Conservation (phyloP, 1,140 invertebrate species). For the Meloidogyne hapla region DNA sequence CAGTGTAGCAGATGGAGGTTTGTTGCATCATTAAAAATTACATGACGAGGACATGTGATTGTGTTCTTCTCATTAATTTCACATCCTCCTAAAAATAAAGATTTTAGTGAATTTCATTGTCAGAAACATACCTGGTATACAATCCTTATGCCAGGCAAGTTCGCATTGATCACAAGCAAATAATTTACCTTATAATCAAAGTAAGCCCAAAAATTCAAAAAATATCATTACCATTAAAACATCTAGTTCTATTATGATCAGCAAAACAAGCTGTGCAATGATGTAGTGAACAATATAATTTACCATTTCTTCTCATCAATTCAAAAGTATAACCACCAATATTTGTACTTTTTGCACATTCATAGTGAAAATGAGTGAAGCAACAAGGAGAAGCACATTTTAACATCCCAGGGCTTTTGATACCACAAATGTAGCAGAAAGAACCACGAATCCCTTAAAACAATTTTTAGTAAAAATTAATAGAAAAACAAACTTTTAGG, state of each 20-base stretch:
- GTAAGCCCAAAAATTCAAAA: conserved; percentile 18
- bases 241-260: conserved; percentile 37
- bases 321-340: conserved; percentile 31
- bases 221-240: conserved; percentile 34
- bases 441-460: conserved; percentile 12
- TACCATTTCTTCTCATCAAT: conserved; percentile 30
- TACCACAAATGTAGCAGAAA: conserved; percentile 25
- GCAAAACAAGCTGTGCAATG: conserved; percentile 41
- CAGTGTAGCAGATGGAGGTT: conserved; percentile 27
- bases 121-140: conserved; percentile 19
- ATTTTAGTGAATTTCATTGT: neutral
- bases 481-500: conserved; percentile 22
- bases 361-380: conserved; percentile 23
- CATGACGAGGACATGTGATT: conserved; percentile 37
- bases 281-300: conserved; percentile 32
- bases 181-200: conserved; percentile 21
- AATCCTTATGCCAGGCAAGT: conserved; percentile 38
- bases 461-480: neutral
- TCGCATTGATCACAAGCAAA: conserved; percentile 35
- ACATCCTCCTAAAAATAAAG: conserved; percentile 25
- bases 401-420: neutral
- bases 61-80: conserved; percentile 13
- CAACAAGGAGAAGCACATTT: conserved; percentile 24
- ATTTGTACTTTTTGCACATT: conserved; percentile 19
- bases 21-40: conserved; percentile 26